Evolutionary conservation across 2,797 vertebrate species (phyloP).

Genomic region (Protonibea diacanthus): DNA sequence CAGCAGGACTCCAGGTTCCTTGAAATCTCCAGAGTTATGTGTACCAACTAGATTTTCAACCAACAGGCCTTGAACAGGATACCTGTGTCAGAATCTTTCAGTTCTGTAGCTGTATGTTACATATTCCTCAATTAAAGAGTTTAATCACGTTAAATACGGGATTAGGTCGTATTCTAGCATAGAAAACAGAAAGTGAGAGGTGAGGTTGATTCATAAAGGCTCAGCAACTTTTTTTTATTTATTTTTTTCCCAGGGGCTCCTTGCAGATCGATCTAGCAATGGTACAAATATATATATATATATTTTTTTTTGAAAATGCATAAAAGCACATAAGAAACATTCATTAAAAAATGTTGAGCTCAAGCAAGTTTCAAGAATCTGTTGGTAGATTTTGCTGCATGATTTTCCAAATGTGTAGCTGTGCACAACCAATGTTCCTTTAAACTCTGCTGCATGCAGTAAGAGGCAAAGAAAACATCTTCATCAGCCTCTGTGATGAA

Average conservation of each 20-base stretch:
- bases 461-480: neutral
- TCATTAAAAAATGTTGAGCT: neutral
- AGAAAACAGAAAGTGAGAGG: neutral
- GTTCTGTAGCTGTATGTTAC: neutral
- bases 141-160: neutral
- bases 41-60: neutral
- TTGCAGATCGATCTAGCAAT: neutral
- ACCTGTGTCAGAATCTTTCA: neutral
- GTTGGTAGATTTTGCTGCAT: neutral
- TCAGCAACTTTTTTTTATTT: neutral
- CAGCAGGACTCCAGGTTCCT: neutral
- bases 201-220: neutral
- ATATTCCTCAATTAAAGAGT: neutral
- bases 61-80: neutral
- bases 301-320: neutral
- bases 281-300: neutral
- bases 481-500: slow-evolving; percentile 11
- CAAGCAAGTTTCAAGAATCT: neutral
- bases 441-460: neutral
- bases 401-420: neutral
- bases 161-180: neutral
- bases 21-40: neutral
- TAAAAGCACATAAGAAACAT: neutral
- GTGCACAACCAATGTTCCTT: neutral
- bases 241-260: neutral